A percentile compares a stretch with the other conserved stretches of the same genome.
Conservation (phyloP, 2,113 vertebrate genomes). For the Tenebrosternarchus preto region DNA sequence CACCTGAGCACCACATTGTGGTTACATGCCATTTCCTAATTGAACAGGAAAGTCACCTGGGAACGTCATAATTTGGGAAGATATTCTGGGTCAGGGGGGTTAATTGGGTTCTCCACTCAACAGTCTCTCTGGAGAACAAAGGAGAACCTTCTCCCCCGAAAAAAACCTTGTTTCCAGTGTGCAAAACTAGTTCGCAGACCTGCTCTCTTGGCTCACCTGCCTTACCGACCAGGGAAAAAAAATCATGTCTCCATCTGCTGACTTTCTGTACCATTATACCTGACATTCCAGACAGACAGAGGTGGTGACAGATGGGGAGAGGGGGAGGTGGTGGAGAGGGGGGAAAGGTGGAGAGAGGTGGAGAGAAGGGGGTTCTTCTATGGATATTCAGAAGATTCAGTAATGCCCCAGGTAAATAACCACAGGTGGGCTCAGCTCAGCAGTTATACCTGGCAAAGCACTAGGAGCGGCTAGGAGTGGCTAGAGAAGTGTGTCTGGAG, state of each 20-base stretch:
- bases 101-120: slow-evolving; percentile 75
- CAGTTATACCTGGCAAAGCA: background rate
- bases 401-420: slow-evolving; percentile 6
- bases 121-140: slow-evolving; percentile 61
- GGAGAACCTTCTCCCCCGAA: slow-evolving; percentile 57
- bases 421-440: background rate
- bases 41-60: slow-evolving; percentile 72
- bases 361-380: background rate
- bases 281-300: background rate
- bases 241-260: slow-evolving; percentile 17
- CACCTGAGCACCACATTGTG: slow-evolving; percentile 70
- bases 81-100: slow-evolving; percentile 72
- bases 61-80: slow-evolving; percentile 72
- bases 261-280: background rate
- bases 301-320: too few relatives aligned
- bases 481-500: slow-evolving; percentile 12
- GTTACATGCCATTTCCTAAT: slow-evolving; percentile 69
- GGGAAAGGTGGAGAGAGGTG: background rate
- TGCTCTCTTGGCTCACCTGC: slow-evolving; percentile 39
- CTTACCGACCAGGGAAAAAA: slow-evolving; percentile 20
- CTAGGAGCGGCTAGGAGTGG: background rate
- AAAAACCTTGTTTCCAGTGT: slow-evolving; percentile 61
- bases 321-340: background rate
- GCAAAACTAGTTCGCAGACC: slow-evolving; percentile 72
- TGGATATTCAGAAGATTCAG: background rate